Percentiles rank a stretch among this genome's conserved stretches.
These are phyloP conservation scores for Arothron firmamentum DNA, from an alignment of 2,113 vertebrate genomes.

Conservation along the genomic window DNA sequence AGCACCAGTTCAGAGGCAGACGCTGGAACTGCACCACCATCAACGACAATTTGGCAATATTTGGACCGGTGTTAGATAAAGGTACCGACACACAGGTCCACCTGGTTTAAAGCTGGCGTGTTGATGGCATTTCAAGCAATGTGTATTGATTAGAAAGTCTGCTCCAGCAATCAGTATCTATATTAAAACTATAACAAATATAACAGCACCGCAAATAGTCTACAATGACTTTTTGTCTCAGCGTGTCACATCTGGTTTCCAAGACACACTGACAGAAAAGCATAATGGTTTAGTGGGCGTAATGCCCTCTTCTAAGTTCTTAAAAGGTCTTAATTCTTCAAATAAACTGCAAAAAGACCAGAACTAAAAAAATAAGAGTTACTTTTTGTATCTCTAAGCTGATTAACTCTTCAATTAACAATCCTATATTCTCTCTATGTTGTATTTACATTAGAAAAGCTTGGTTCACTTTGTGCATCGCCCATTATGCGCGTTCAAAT, in stretches of 20 bases:
- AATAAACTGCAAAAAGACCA: conserved; percentile 9
- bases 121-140: no score
- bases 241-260: not conserved
- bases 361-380: conserved; percentile 12
- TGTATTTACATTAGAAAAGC: conserved; percentile 53
- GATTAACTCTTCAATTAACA: conserved; percentile 41
- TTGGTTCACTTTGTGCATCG: conserved; percentile 42
- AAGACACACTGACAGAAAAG: not conserved
- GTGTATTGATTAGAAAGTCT: no score
- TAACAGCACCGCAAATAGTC: not conserved
- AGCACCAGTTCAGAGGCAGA: conserved; percentile 93
- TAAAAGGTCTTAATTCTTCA: conserved; percentile 11
- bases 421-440: conserved; percentile 31
- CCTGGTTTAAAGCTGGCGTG: no score
- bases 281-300: not conserved
- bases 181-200: not conserved
- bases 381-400: conserved; percentile 16
- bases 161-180: not conserved
- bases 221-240: not conserved
- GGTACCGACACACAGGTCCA: conserved; percentile 66
- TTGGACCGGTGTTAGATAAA: conserved; percentile 95
- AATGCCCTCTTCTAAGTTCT: not conserved
- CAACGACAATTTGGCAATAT: conserved; percentile 91
- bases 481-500: conserved; percentile 61
- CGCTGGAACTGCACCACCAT: conserved; percentile 97